A percentile compares a stretch with the other conserved stretches of the same genome.
Evolutionary conservation across 2,113 vertebrate genomes (phyloP).

Genomic region (Muscicapa adusta): DNA sequence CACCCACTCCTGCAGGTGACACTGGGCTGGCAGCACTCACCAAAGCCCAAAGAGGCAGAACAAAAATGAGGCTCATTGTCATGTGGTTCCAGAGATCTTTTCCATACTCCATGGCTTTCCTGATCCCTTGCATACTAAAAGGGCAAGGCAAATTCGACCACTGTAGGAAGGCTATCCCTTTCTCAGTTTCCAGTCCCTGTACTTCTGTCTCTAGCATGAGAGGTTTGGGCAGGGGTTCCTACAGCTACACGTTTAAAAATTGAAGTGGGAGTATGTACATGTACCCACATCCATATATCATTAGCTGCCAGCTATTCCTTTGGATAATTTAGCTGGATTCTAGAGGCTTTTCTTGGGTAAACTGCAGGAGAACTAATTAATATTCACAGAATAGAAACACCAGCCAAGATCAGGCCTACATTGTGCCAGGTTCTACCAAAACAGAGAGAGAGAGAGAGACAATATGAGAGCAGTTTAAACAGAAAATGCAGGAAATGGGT

Average conservation of each 20-base stretch:
- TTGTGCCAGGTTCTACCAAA: background rate
- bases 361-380: background rate
- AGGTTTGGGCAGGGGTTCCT: background rate
- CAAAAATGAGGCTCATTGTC: fast-evolving
- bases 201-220: background rate
- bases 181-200: background rate
- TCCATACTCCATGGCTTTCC: background rate
- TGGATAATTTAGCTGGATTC: background rate
- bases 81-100: background rate
- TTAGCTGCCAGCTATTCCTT: background rate
- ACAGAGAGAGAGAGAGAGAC: background rate
- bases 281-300: background rate
- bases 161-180: background rate
- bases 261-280: background rate
- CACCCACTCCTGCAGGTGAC: fast-evolving
- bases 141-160: background rate
- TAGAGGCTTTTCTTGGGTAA: background rate
- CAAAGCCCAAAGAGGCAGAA: background rate
- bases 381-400: background rate
- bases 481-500: background rate
- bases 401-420: background rate
- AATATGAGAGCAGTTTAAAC: background rate
- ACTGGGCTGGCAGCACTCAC: background rate
- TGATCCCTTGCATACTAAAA: background rate
- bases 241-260: background rate